phyloP scores from a whole-genome alignment of 92 coral and sea anemone genomes.

The Porites rus region DNA sequence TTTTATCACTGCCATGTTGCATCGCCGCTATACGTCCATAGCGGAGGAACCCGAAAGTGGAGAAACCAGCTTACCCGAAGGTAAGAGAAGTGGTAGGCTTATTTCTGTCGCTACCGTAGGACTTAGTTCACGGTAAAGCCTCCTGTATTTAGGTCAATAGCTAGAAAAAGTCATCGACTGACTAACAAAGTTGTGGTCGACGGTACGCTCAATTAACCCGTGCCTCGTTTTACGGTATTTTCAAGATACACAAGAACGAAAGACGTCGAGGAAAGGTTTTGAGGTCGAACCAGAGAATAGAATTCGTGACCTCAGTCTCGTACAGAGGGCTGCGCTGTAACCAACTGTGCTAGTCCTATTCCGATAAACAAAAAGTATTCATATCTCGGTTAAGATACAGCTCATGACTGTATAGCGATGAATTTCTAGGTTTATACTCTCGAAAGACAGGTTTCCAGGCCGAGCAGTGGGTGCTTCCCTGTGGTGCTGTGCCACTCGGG shows the following conservation, averaged over 20 bases:
- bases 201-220: too few species aligned
- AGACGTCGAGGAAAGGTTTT: too few species aligned
- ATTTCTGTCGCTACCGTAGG: not conserved
- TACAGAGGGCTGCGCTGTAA: too few species aligned
- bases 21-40: constrained; percentile 78
- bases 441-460: too few species aligned
- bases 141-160: too few species aligned
- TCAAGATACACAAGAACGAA: too few species aligned
- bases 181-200: too few species aligned
- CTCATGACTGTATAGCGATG: not conserved
- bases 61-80: constrained; percentile 7
- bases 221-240: too few species aligned
- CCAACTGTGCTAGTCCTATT: not conserved
- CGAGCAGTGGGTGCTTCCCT: not conserved
- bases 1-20: constrained; percentile 48
- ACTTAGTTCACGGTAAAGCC: not conserved
- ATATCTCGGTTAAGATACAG: not conserved
- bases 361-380: not conserved
- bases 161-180: too few species aligned
- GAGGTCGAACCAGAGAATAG: too few species aligned
- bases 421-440: not conserved
- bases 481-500: not conserved
- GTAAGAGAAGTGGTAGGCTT: constrained; percentile 8
- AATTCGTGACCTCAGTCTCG: too few species aligned
- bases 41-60: constrained; percentile 81